Conservation (phyloP, 2,113 vertebrate genomes). For the Penelope pileata region DNA sequence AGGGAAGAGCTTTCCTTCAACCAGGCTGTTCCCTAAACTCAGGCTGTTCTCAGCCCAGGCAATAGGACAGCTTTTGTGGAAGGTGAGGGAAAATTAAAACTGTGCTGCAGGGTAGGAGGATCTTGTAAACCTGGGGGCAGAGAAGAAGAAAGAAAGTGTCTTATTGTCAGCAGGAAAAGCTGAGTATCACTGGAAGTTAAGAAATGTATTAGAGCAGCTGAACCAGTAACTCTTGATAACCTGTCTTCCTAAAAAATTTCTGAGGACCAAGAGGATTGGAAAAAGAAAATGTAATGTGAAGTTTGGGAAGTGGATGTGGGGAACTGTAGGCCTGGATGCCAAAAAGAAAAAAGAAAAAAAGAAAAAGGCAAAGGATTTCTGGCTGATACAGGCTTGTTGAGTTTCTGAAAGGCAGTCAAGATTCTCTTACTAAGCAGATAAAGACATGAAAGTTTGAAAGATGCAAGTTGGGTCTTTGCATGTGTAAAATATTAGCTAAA, state of each 20-base stretch:
- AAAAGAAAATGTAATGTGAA: not conserved
- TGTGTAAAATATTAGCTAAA: not conserved
- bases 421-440: not conserved
- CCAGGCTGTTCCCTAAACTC: not conserved
- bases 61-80: not conserved
- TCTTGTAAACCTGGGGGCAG: not conserved
- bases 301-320: not conserved
- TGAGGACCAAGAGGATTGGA: not conserved
- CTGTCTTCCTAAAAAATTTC: not conserved
- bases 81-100: not conserved
- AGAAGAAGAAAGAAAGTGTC: not conserved
- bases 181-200: not conserved
- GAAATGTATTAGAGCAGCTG: not conserved
- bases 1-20: not conserved
- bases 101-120: too few species aligned
- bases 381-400: not conserved
- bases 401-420: not conserved
- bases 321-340: not conserved
- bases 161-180: fast-evolving
- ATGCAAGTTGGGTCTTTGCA: not conserved
- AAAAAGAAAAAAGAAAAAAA: too few species aligned
- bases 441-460: not conserved
- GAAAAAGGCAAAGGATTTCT: not conserved
- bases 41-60: not conserved
- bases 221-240: not conserved